Percentiles rank a stretch among this genome's conserved stretches.
phyloP scores from a whole-genome alignment of 2,888 invertebrate genomes.

The Quadriops clusia region DNA sequence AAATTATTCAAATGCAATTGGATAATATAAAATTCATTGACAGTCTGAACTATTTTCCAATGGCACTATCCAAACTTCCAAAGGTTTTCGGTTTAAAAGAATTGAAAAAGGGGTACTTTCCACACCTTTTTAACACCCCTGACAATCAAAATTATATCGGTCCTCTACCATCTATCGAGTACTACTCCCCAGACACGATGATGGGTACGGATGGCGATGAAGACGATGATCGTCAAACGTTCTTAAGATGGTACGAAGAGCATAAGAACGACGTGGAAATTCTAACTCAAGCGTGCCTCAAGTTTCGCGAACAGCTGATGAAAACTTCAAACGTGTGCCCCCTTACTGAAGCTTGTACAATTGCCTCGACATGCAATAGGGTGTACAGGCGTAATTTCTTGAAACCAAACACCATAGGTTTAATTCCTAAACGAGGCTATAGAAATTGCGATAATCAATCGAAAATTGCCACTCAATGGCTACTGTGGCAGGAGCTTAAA shows the following conservation, averaged over 20 bases:
- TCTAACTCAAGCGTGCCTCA: conserved; percentile 20
- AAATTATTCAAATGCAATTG: conserved; percentile 12
- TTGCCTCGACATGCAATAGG: conserved; percentile 20
- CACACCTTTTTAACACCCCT: conserved; percentile 14
- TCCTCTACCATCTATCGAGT: conserved; percentile 13
- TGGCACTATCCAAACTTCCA: conserved; percentile 13
- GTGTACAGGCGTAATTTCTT: conserved; percentile 21
- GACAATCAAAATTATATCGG: conserved; percentile 20
- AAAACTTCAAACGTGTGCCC: conserved; percentile 18
- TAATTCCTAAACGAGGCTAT: conserved; percentile 21
- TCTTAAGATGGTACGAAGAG: conserved; percentile 19
- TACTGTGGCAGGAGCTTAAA: too few relatives aligned
- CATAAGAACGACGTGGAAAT: conserved; percentile 20
- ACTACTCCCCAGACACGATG: conserved; percentile 19
- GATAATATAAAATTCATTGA: conserved; percentile 12
- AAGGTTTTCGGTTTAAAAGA: conserved; percentile 9
- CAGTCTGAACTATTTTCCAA: conserved; percentile 23
- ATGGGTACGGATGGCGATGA: too few relatives aligned
- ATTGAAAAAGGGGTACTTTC: conserved; percentile 12
- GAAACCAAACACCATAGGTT: conserved; percentile 19
- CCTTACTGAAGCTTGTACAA: conserved; percentile 20
- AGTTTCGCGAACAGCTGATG: conserved; percentile 20
- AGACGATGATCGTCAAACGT: conserved; percentile 9
- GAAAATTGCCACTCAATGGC: too few relatives aligned
- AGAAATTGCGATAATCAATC: too few relatives aligned